These are phyloP conservation scores for Phylloscopus trochiloides DNA, from an alignment of 2,113 vertebrate species.

Conservation along the genomic window DNA sequence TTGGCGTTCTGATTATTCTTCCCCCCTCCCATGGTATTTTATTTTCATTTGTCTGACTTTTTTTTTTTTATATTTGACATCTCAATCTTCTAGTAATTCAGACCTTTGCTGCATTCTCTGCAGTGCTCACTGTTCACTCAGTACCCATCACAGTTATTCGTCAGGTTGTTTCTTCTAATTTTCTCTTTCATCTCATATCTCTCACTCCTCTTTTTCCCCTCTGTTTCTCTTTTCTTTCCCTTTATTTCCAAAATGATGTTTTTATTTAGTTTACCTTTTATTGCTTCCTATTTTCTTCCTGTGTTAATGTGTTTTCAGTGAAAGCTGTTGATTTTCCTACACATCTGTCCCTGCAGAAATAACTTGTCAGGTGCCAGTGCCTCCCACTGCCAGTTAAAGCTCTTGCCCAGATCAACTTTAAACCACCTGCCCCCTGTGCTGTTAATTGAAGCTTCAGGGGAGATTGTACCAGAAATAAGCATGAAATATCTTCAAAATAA, in stretches of 20 bases:
- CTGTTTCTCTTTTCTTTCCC: background rate
- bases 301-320: background rate
- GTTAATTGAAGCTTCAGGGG: background rate
- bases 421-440: background rate
- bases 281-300: background rate
- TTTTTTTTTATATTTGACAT: background rate
- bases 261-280: background rate
- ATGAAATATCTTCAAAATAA: background rate
- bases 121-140: background rate
- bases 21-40: accelerated
- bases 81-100: background rate
- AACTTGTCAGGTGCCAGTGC: background rate
- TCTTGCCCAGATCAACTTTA: background rate
- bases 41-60: background rate
- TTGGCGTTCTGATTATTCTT: background rate
- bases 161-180: background rate
- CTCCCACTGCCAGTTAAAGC: background rate
- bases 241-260: background rate
- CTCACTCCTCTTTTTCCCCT: background rate
- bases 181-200: background rate
- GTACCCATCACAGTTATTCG: background rate
- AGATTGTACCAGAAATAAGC: background rate
- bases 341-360: background rate
- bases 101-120: background rate
- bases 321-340: background rate